Conservation (phyloP, 1,140 invertebrate species). For the Diorhabda sublineata region DNA sequence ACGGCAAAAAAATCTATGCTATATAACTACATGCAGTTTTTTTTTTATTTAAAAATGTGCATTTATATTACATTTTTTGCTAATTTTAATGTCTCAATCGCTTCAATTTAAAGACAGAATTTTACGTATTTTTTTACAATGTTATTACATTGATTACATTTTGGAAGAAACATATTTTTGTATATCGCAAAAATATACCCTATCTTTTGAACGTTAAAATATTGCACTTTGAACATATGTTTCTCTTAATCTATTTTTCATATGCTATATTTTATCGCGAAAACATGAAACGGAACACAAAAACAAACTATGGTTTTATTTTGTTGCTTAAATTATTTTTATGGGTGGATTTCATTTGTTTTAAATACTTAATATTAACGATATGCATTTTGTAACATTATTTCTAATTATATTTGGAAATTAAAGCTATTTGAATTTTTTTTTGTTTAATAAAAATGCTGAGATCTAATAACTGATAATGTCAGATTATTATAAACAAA, state of each 20-base stretch:
- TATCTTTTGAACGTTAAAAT: constrained; percentile 34
- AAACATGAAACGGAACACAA: background rate
- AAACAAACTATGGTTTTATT: constrained; percentile 17
- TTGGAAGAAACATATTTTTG: constrained; percentile 40
- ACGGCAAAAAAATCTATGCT: constrained; percentile 37
- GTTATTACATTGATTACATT: constrained; percentile 39
- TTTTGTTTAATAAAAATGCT: constrained; percentile 3
- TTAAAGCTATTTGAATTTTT: constrained; percentile 28
- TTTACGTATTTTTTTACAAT: constrained; percentile 43
- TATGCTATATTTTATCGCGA: constrained; percentile 25
- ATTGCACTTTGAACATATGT: constrained; percentile 36
- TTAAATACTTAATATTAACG: constrained; percentile 34
- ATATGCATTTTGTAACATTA: constrained; percentile 35
- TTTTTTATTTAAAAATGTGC: constrained; percentile 46
- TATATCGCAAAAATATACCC: constrained; percentile 41
- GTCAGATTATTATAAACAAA: constrained; percentile 7
- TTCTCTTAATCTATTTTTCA: constrained; percentile 19
- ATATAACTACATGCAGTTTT: constrained; percentile 39
- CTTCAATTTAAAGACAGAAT: constrained; percentile 32
- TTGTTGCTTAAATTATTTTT: constrained; percentile 21
- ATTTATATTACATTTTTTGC: constrained; percentile 44
- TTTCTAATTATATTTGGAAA: constrained; percentile 26
- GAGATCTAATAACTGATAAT: constrained; percentile 16
- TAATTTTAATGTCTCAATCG: constrained; percentile 35
- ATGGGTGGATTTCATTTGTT: constrained; percentile 31